Conservation (phyloP, 2,888 invertebrate species). For the Diaphora mendica region DNA sequence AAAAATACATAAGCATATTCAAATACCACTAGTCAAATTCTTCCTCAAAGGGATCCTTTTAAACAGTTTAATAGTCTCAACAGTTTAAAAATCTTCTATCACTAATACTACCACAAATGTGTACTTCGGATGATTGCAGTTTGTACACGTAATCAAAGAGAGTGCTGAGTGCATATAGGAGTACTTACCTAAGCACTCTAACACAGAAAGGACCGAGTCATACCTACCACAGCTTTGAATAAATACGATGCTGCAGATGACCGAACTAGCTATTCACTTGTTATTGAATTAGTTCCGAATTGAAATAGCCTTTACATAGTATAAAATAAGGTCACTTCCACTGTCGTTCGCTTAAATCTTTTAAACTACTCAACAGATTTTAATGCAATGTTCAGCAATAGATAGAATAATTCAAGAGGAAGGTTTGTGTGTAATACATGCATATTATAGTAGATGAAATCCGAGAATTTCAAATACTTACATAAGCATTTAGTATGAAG, state of each 20-base stretch:
- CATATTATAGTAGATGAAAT: too few relatives aligned
- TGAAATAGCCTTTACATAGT: not conserved
- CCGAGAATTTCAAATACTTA: too few relatives aligned
- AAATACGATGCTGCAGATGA: constrained; percentile 44
- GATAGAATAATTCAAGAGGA: too few relatives aligned
- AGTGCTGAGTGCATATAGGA: constrained; percentile 57
- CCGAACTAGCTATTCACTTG: constrained; percentile 16
- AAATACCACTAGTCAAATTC: not conserved
- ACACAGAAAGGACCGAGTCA: constrained; percentile 5
- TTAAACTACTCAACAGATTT: too few relatives aligned
- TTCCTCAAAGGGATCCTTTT: not conserved
- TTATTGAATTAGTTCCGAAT: not conserved
- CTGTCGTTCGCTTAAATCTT: too few relatives aligned
- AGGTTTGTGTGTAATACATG: too few relatives aligned
- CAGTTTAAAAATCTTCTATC: not conserved
- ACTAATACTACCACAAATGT: constrained; percentile 21
- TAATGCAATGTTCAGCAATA: too few relatives aligned
- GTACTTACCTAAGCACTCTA: constrained; percentile 11
- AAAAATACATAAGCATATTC: not conserved
- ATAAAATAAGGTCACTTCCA: too few relatives aligned
- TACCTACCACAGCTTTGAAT: constrained; percentile 40
- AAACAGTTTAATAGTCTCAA: not conserved
- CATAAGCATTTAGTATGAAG: too few relatives aligned
- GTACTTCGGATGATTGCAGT: constrained; percentile 47
- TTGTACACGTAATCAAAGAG: constrained; percentile 50